Base-by-base conservation (phyloP, 2,113 vertebrate genomes). In the Lates calcarifer region DNA sequence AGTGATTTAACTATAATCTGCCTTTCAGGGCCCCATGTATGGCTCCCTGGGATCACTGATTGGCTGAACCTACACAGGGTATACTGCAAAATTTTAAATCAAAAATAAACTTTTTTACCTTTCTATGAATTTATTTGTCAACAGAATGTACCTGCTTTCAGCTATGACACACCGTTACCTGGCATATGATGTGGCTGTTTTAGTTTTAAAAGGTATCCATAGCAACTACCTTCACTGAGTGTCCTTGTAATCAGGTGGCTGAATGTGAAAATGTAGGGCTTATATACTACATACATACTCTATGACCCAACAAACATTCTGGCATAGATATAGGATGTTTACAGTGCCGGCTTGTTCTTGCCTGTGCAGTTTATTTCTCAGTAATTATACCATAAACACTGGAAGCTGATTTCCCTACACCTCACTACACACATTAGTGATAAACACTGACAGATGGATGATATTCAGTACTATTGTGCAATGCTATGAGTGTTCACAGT, bases 371-470 rank as follows among this genome's bases (percentile, higher is more conserved):
- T n/a, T 20, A 45, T 35, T 74, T 43, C 15, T 43, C 26, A 43
- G 15, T 61, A 22, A 67, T 45, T n/a, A 43, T 43, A 60, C 17
- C 24, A 24, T 61, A 62, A 62, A 62, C 33, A 81, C 5, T 26
- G 43, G 49, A 37, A 51, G 39, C 18, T 37, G 18, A 9, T 31
- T 64, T 45, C 13, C 13, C 37, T 28, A 15, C 63, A 60, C 17
- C 22, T 31, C 8, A 60, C 26, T 4, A 12, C 49, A 39, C n/a
- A 28, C 47, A 56, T n/a, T 47, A 5, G 9, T 26, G 18, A 12
- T 60, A 66, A 67, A 67, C 63, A 26, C 7, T 47, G 28, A 47
- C 29, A 56, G 8, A 31, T 51, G 29, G 39, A 5, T 37, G 37
- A 64, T 24, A 69, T 45, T 43, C 22, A 56, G 13, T 4, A 18